Evolutionary conservation across 2,113 vertebrate species (phyloP).

Genomic region (Orthonyx spaldingii): DNA sequence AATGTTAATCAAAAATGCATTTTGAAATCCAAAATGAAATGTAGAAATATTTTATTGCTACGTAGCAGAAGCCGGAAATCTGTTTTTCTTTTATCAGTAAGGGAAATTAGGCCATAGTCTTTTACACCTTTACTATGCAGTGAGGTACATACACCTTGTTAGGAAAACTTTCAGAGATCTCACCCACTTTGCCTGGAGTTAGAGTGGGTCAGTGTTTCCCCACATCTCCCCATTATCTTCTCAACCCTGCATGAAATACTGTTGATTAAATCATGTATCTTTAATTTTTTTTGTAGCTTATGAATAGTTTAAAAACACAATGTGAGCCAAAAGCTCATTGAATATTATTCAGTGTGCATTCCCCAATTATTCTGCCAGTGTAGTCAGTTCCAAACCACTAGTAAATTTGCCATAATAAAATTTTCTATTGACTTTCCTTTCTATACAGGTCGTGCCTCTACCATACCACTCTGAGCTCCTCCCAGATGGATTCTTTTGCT

Average conservation of each 20-base stretch:
- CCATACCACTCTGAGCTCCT: background rate
- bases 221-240: background rate
- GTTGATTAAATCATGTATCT: background rate
- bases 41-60: background rate
- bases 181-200: background rate
- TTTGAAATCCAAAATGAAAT: background rate
- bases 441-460: background rate
- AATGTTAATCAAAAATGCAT: background rate
- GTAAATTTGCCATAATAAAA: conserved; percentile 43
- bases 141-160: background rate
- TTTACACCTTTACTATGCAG: background rate
- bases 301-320: background rate
- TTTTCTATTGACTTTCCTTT: conserved; percentile 16
- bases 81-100: background rate
- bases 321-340: background rate
- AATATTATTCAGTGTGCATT: background rate
- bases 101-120: background rate
- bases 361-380: background rate
- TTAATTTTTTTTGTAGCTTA: background rate
- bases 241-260: background rate
- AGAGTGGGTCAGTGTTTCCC: background rate
- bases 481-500: background rate
- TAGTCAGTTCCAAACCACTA: conserved; percentile 35
- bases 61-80: background rate
- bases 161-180: background rate